Conservation (phyloP, 2,113 vertebrate genomes). For the Tupaia chinensis region DNA sequence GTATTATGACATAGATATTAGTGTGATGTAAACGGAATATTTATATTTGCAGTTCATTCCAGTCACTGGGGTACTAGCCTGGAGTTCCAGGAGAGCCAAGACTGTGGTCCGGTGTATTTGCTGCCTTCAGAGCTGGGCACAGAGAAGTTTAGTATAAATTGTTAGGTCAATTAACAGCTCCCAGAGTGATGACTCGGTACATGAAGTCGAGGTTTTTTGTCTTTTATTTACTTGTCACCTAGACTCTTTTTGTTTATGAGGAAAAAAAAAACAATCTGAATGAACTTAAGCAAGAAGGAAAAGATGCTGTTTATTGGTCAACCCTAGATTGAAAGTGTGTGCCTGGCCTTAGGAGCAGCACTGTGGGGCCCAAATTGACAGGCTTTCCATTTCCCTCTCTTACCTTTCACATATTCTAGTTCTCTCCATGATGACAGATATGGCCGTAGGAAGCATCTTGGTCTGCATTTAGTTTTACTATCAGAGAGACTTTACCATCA, state of each 20-base stretch:
- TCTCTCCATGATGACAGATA: neutral
- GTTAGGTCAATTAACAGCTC: neutral
- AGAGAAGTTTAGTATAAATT: neutral
- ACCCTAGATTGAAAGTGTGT: neutral
- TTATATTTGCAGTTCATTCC: neutral
- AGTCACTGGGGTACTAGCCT: neutral
- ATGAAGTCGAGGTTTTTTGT: neutral
- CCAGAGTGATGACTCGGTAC: neutral
- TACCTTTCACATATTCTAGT: neutral
- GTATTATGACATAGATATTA: neutral
- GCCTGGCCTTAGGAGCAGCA: neutral
- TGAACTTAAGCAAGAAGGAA: slow-evolving; percentile 10
- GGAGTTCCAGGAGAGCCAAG: neutral
- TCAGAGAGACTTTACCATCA: neutral
- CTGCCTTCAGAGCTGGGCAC: neutral
- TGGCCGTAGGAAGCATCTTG: fast-evolving
- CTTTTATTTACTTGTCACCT: neutral
- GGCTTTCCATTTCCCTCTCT: neutral
- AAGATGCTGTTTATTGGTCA: neutral
- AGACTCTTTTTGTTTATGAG: neutral
- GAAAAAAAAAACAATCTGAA: neutral
- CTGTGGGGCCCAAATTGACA: neutral
- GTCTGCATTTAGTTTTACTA: neutral
- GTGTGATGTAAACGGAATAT: neutral
- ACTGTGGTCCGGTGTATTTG: neutral